Evolutionary conservation across 2,888 invertebrate species (phyloP), one percentile per base, ranked within the genome.

Genomic region (Epinotia brunnichana): DNA sequence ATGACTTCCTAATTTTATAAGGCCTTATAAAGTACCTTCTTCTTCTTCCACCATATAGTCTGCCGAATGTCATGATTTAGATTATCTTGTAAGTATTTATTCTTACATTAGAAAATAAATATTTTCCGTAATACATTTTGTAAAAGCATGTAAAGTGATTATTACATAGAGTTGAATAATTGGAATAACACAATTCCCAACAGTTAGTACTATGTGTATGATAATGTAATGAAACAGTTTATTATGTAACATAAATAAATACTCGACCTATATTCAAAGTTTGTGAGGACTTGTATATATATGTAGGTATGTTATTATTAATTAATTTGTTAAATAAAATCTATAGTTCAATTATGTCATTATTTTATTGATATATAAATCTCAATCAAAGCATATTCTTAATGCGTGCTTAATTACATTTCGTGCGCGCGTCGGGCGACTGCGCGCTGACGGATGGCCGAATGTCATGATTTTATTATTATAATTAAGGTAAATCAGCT

Each of bases 11-110:
- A 57, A 57, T 9, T 39, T 60, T 41, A 41, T 19, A 9, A 41
- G 60, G 2, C 60, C 60, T 17, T 60, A 39, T 39, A 60, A 41
- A 39, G 29, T n/a, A n/a, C n/a, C n/a, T n/a, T n/a, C n/a, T n/a
- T n/a, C n/a, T n/a, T n/a, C n/a, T n/a, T n/a, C n/a, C n/a, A n/a
- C n/a, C n/a, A n/a, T n/a, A n/a, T n/a, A n/a, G n/a, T n/a, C 10
- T 11, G 41, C 13, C 41, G 3, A 10, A 51, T 44, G 15, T 15
- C 13, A 15, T 15, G 15, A 44, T 15, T 15, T 11, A 13, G 4
- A 44, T 3, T 15, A 15, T 15, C 3, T 44, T 4, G 44, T 15
- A 11, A 11, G 44, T 15, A 44, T 15, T 7, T 44, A 11, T 15
- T 13, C 3, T 15, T 44, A 44, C 15, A 29, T 29, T 29, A 29